Base-by-base conservation (phyloP, 2,888 invertebrate genomes). In the Malthinus flaveolus region DNA sequence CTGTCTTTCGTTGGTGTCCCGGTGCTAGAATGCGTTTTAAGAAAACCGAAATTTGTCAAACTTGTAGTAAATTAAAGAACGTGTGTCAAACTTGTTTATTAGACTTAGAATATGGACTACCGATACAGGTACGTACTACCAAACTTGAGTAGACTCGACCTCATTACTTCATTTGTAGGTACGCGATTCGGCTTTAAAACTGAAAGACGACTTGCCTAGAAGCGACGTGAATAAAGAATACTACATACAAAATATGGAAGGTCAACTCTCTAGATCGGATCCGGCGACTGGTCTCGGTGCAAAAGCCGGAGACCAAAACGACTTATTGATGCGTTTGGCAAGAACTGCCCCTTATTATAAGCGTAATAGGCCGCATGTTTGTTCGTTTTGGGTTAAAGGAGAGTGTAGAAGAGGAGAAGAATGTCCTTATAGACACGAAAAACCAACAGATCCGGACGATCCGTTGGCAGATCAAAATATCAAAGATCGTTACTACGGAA, bases 331-430 rank as follows among this genome's bases (percentile, higher is more conserved):
- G 80, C 90, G 95, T 68, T 80, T 97, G 68, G 96, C 96, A 0
- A 82, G 96, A 49, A 95, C 95, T 3, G 91, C 93, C 42, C 97
- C 97, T 0, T 97, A 97, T 77, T 97, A 97, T 78, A 95, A 96
- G 75, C 82, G 97, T 53, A 97, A 97, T 74, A 83, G 95, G 67
- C 95, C 97, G 0, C 97, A 97, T 79, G 95, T 97, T 49, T 97
- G 97, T 77, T 95, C 95, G 0, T 97, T 97, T 79, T 97, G 95
- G 93, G 96, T 97, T n/a, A 97, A 97, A 81, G 97, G 96, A 1
- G 96, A 97, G 77, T 97, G 97, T 76, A 87, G 94, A 72, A 82
- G 97, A 76, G 97, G 97, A 11, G 97, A 97, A 77, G 97, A 97
- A 75, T 97, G 97, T 78, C 97, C 97, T 0, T 97, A 96, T 75